Percentiles rank a stretch among this genome's conserved stretches.
phyloP scores from a whole-genome alignment of 2,113 vertebrate genomes.

The Cariama cristata region DNA sequence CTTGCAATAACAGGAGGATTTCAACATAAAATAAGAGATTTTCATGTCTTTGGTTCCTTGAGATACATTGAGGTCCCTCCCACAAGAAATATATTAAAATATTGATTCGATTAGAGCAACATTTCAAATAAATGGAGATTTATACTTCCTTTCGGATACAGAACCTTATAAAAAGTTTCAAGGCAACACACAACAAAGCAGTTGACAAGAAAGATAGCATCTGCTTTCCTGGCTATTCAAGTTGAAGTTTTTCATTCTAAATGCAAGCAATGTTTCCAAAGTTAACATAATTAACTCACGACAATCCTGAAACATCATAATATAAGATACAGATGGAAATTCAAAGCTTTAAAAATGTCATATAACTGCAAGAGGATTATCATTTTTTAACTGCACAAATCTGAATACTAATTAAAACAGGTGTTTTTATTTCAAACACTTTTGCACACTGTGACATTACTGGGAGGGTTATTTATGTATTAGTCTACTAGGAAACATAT shows the following conservation, averaged over 20 bases:
- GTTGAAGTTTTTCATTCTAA: constrained; percentile 85
- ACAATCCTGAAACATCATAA: constrained; percentile 81
- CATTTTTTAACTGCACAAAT: constrained; percentile 74
- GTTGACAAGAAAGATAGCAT: constrained; percentile 84
- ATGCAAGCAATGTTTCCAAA: constrained; percentile 81
- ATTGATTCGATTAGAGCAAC: constrained; percentile 69
- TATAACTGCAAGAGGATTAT: constrained; percentile 77
- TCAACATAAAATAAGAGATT: constrained; percentile 61
- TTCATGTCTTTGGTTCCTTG: constrained; percentile 43
- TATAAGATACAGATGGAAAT: constrained; percentile 83
- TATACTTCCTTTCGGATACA: constrained; percentile 74
- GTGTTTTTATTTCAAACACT: constrained; percentile 79
- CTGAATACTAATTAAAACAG: constrained; percentile 83
- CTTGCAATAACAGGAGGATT: constrained; percentile 63
- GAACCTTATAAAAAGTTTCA: constrained; percentile 79
- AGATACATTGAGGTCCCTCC: constrained; percentile 42
- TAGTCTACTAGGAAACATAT: constrained; percentile 66
- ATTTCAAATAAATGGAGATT: constrained; percentile 80
- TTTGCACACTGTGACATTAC: constrained; percentile 71
- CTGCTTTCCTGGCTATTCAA: constrained; percentile 82
- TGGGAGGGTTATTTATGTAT: constrained; percentile 74
- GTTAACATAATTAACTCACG: constrained; percentile 85
- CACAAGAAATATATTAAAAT: constrained; percentile 74
- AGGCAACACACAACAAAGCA: constrained; percentile 79
- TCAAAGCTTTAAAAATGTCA: constrained; percentile 82